Base-by-base conservation (phyloP, 2,113 vertebrate species). In the Chloebia gouldiae region DNA sequence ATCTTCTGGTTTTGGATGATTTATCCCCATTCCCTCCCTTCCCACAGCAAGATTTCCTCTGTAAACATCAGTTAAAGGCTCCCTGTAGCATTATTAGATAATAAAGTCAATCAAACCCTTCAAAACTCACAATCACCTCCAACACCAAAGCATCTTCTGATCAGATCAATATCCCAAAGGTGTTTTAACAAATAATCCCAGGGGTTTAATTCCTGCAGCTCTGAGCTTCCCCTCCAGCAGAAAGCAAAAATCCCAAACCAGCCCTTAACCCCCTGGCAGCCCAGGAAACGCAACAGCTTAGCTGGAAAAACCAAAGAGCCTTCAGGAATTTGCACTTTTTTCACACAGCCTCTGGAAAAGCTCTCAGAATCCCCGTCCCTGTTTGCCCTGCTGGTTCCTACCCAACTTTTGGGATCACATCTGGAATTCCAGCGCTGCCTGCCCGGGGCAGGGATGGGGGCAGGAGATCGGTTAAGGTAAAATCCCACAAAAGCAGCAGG, bases 381-480 rank as follows among this genome's bases (percentile, higher is more conserved):
- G 2, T 15, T 33, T 3, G 42, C 18, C 18, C 22, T 3, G 40
- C 21, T 37, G 42, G 37, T 28, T 47, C 6, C 4, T 45, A 22
- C 44, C 44, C n/a, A 15, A 19, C 35, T 3, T 30, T 37, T 25
- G 45, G 4, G 33, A 60, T 14, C 11, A 13, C 37, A 49, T 4
- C 37, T 39, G 39, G 33, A 59, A 75, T 59, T 21, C 6, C 33
- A 31, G 40, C 2, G 33, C 56, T 23, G 33, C 37, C 53, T 37
- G 63, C 81, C 50, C 19, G 25, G 47, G 77, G 60, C 59, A 51
- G 50, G 45, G 37, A 61, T 4, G 40, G 49, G 30, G 49, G 6
- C 69, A 25, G 63, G 31, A 1, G 35, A 39, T 51, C 2, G 61
- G 10, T 5, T 1, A 2, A 40, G 10, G 5, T 1, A 2, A 40